A percentile compares a stretch with the other conserved stretches of the same genome.
Evolutionary conservation across 2,888 invertebrate species (phyloP).

Genomic region (Phrixothrix hirtus): DNA sequence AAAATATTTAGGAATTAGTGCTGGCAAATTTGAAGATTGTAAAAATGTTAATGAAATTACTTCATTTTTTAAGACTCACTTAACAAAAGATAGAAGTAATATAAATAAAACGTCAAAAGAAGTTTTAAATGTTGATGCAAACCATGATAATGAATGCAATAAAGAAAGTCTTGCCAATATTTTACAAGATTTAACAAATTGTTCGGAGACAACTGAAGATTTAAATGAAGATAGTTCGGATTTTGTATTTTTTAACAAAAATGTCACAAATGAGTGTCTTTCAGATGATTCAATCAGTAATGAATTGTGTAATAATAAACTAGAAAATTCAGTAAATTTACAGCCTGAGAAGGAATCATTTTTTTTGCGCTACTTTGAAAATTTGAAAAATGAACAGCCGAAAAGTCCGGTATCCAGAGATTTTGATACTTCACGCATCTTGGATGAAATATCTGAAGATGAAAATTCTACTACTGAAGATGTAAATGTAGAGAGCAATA

Average conservation of each 20-base stretch:
- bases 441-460: slow-evolving; percentile 27
- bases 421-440: slow-evolving; percentile 46
- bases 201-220: slow-evolving; percentile 9
- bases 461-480: too few species aligned
- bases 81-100: too few species aligned
- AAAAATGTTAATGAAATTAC: slow-evolving; percentile 63
- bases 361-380: slow-evolving; percentile 42
- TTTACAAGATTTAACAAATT: neutral
- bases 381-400: slow-evolving; percentile 14
- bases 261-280: neutral
- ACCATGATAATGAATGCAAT: too few species aligned
- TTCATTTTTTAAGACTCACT: slow-evolving; percentile 63
- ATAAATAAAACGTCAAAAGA: slow-evolving; percentile 25
- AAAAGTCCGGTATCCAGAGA: slow-evolving; percentile 31
- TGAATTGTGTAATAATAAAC: slow-evolving; percentile 10
- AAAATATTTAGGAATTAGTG: slow-evolving; percentile 75
- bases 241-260: slow-evolving; percentile 18
- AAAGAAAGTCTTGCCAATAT: too few species aligned
- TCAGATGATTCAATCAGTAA: slow-evolving; percentile 26
- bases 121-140: neutral
- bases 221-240: slow-evolving; percentile 14
- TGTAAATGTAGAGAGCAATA: slow-evolving; percentile 16
- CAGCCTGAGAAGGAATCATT: slow-evolving; percentile 38
- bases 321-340: too few species aligned
- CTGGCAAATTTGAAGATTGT: slow-evolving; percentile 74